Conservation (phyloP, 1,140 invertebrate genomes). For the Macrobrachium rosenbergii region DNA sequence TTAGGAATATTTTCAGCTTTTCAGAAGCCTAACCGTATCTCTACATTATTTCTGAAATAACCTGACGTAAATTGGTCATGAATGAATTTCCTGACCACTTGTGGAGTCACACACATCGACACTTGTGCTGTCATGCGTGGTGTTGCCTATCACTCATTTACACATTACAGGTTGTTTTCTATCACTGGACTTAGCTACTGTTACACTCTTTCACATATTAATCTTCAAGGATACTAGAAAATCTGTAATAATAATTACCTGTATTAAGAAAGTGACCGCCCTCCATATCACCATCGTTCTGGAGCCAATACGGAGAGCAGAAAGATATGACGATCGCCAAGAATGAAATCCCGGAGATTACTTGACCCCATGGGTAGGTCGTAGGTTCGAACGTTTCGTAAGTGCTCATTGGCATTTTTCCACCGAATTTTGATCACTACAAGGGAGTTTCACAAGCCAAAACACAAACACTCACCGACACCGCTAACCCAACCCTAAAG, state of each 20-base stretch:
- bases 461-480: background rate
- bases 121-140: too few species aligned
- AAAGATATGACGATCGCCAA: slow-evolving; percentile 88
- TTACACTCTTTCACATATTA: background rate
- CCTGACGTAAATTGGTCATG: too few species aligned
- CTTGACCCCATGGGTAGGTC: slow-evolving; percentile 60
- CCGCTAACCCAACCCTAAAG: too few species aligned
- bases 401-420: slow-evolving; percentile 31
- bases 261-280: slow-evolving; percentile 86
- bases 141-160: too few species aligned
- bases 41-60: too few species aligned
- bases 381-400: slow-evolving; percentile 62
- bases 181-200: too few species aligned
- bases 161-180: too few species aligned
- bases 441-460: background rate
- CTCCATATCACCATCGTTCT: slow-evolving; percentile 84
- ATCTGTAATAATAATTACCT: slow-evolving; percentile 74
- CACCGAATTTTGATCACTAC: background rate
- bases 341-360: slow-evolving; percentile 76
- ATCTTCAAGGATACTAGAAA: background rate
- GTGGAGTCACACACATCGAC: too few species aligned
- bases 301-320: slow-evolving; percentile 92
- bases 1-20: too few species aligned
- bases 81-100: too few species aligned
- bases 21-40: too few species aligned